A percentile compares a stretch with the other conserved stretches of the same genome.
Evolutionary conservation across 2,113 vertebrate genomes (phyloP).

Genomic region (Crypturellus undulatus): DNA sequence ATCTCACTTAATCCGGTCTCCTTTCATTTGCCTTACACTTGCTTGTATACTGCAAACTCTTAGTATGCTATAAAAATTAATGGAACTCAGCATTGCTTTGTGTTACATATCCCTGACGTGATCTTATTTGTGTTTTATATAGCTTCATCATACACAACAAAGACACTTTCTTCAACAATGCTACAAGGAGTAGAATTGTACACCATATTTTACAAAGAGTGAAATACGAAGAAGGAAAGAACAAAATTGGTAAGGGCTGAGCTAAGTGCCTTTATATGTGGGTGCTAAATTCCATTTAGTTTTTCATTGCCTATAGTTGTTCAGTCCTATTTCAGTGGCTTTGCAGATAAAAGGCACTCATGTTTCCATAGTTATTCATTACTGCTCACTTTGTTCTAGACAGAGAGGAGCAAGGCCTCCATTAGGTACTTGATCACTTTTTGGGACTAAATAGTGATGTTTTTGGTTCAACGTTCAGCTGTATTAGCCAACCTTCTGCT

Average conservation of each 20-base stretch:
- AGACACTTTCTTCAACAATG: constrained; percentile 96
- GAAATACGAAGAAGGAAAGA: constrained; percentile 96
- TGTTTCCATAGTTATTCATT: background rate
- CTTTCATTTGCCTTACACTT: background rate
- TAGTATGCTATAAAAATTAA: background rate
- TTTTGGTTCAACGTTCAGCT: background rate
- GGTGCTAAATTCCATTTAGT: background rate
- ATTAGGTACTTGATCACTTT: background rate
- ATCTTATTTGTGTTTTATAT: constrained; percentile 55
- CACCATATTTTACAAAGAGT: constrained; percentile 94
- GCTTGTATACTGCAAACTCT: background rate
- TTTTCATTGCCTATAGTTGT: background rate
- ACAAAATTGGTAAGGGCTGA: constrained; percentile 89
- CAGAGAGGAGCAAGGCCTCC: background rate
- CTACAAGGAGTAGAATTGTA: constrained; percentile 93
- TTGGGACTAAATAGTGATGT: background rate
- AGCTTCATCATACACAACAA: constrained; percentile 98
- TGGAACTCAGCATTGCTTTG: background rate
- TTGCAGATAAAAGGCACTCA: background rate
- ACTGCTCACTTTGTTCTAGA: background rate
- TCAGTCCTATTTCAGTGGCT: background rate
- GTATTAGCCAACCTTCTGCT: background rate
- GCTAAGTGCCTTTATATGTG: background rate
- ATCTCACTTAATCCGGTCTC: background rate
- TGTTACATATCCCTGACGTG: background rate